phyloP scores from a whole-genome alignment of 2,113 vertebrate genomes.

The Sardina pilchardus region DNA sequence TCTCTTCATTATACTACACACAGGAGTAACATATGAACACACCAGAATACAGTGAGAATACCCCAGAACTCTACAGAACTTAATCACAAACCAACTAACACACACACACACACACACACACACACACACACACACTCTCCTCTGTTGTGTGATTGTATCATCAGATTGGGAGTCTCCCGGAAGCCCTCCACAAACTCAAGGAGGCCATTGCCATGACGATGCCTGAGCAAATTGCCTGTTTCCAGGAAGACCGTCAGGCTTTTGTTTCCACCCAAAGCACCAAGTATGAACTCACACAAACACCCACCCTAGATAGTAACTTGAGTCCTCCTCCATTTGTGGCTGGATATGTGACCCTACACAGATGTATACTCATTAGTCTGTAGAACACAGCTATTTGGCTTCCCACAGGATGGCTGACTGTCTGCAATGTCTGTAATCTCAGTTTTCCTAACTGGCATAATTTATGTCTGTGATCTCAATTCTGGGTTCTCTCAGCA shows the following conservation, averaged over 20 bases:
- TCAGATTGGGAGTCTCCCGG: neutral
- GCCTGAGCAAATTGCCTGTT: neutral
- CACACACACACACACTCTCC: neutral
- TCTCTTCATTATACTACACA: no score
- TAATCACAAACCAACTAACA: neutral
- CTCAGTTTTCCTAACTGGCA: neutral
- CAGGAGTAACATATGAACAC: no score
- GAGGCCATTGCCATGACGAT: neutral
- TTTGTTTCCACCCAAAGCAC: neutral
- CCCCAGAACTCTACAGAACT: no score
- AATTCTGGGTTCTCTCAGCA: no score
- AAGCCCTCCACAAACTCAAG: neutral
- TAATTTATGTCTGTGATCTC: neutral
- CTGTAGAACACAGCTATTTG: no score
- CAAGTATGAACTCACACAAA: neutral
- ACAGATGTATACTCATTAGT: no score
- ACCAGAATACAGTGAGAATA: no score
- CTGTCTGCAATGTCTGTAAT: neutral
- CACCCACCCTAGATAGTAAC: neutral
- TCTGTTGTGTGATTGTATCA: neutral
- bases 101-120: neutral
- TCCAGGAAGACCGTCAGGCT: neutral
- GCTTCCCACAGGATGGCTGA: neutral
- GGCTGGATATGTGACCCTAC: no score
- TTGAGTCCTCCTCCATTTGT: no score